phyloP scores from a whole-genome alignment of 2,797 vertebrate species.

The Lutjanus campechanus region DNA sequence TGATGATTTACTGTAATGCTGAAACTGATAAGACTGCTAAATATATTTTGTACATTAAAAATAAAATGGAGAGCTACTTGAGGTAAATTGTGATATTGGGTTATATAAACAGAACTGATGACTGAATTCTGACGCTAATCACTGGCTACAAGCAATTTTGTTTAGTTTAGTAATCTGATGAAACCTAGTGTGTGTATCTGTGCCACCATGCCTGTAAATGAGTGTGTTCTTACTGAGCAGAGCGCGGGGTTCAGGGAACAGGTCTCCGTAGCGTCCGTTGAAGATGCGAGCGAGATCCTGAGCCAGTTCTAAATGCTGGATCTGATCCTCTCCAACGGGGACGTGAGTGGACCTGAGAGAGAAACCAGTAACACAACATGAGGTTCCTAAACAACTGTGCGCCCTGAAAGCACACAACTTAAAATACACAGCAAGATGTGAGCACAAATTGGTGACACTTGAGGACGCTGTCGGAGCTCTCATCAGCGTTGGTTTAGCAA shows the following conservation, averaged over 20 bases:
- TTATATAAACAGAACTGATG: background rate
- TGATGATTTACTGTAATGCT: background rate
- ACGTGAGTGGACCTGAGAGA: constrained; percentile 92
- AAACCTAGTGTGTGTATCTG: background rate
- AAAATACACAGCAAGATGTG: background rate
- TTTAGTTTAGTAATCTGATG: background rate
- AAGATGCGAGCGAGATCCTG: constrained; percentile 93
- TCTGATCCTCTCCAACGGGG: constrained; percentile 96
- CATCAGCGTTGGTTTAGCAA: background rate
- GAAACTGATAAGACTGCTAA: background rate
- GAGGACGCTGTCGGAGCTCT: background rate
- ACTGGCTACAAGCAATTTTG: background rate
- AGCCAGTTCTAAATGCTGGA: constrained; percentile 95
- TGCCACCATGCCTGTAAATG: background rate
- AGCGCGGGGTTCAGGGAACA: constrained; percentile 91
- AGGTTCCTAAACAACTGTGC: background rate
- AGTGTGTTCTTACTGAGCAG: constrained; percentile 78
- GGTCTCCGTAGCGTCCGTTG: constrained; percentile 91
- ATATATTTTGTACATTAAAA: background rate
- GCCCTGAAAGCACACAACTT: background rate
- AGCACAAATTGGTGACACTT: constrained; percentile 14
- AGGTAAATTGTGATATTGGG: background rate
- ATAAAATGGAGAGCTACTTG: background rate
- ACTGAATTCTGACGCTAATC: background rate
- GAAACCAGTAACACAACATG: background rate